Evolutionary conservation across 2,888 invertebrate genomes (phyloP), one percentile per base, ranked within the genome.

Genomic region (Lissonota sp.): DNA sequence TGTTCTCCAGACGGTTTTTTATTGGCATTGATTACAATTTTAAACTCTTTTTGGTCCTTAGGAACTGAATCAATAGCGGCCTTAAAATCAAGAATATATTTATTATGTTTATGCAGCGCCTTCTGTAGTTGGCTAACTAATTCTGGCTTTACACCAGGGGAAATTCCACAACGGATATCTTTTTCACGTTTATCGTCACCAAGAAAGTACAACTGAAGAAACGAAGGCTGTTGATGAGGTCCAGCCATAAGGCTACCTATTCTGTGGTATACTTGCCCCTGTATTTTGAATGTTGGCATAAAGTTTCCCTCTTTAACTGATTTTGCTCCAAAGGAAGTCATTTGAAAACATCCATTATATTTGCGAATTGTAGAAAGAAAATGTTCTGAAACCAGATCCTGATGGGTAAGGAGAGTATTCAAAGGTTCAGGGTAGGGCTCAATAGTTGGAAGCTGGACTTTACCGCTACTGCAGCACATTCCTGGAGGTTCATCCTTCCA

Each of bases 391-490:
- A 71, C 6, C 40, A 44, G 37, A 77, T 57, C 39, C 8, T 64
- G 14, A 14, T 44, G 37, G n/a, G 53, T 40, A 8, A 79, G 39
- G 46, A 79, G 66, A 7, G 44, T 40, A 51, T 55, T 63, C 87
- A 90, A 85, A 85, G 90, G 90, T 84, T 91, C 88, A 77, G 90
- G 89, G 87, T 89, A 91, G 83, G 87, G 75, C 75, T 84, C 83
- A 84, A 92, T 87, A 88, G 84, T 86, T 81, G 87, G 84, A 85
- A 92, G 86, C 87, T 89, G 88, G 76, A 91, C 90, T 89, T 92
- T 91, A 77, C 91, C 91, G 84, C 84, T 87, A 76, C 89, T 86
- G 86, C 91, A 92, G 86, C 90, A 92, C 88, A 92, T 88, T 85
- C 90, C 92, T 85, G 87, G 84, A 64, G 90, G 83, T 89, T 92